Percentiles rank a stretch among this genome's conserved stretches.
phyloP scores from a whole-genome alignment of 2,797 vertebrate species.

The Pantherophis alleghaniensis region DNA sequence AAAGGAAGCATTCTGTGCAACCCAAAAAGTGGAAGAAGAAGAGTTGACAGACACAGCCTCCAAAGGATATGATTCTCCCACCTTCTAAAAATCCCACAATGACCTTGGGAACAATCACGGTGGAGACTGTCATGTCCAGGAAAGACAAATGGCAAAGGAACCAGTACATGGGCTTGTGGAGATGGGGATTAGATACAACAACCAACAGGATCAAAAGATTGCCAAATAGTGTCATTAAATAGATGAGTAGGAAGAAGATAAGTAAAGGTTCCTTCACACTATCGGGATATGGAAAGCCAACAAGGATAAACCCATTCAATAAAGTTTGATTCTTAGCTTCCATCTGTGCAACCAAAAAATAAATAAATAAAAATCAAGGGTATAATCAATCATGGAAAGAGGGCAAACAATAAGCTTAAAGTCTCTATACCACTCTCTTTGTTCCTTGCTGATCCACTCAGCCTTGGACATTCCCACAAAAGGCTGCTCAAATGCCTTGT shows the following conservation, averaged over 20 bases:
- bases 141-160: constrained; percentile 66
- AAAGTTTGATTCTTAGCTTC: constrained; percentile 42
- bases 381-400: background rate
- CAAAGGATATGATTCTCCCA: constrained; percentile 53
- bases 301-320: constrained; percentile 51
- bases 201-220: constrained; percentile 62
- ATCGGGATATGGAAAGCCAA: constrained; percentile 48
- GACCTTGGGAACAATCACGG: constrained; percentile 62
- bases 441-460: background rate
- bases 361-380: too few species aligned
- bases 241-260: constrained; percentile 53
- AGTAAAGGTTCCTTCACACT: constrained; percentile 39
- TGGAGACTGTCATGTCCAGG: constrained; percentile 64
- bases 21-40: constrained; percentile 68
- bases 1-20: constrained; percentile 64
- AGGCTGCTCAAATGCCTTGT: background rate
- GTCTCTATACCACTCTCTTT: background rate
- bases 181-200: constrained; percentile 31
- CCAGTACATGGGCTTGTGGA: constrained; percentile 65
- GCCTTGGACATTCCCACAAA: background rate
- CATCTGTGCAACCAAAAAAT: constrained; percentile 27
- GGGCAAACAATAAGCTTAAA: background rate
- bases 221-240: constrained; percentile 52
- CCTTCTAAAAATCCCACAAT: constrained; percentile 51
- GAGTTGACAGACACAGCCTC: constrained; percentile 55